Evolutionary conservation across 1,140 invertebrate species (phyloP).

Genomic region (Alviniconcha marisindica): DNA sequence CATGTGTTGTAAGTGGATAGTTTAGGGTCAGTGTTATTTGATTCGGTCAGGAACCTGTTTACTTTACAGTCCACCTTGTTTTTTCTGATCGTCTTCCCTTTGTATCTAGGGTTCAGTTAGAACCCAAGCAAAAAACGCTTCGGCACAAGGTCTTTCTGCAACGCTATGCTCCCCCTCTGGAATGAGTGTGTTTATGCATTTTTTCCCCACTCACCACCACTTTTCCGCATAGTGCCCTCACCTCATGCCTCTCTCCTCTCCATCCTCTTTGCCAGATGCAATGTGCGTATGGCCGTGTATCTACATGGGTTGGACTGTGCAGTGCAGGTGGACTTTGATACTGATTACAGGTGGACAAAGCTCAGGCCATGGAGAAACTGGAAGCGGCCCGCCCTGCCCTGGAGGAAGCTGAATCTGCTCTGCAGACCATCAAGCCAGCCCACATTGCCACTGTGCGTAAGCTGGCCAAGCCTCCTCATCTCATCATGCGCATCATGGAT

Average conservation of each 20-base stretch:
- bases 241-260: not conserved
- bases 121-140: too few species aligned
- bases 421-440: conserved; percentile 95
- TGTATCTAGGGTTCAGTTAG: too few species aligned
- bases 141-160: too few species aligned
- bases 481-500: conserved; percentile 99
- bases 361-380: conserved; percentile 91
- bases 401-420: conserved; percentile 94
- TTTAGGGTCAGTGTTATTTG: too few species aligned
- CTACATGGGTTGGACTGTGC: too few species aligned
- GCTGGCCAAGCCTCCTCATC: conserved; percentile 94
- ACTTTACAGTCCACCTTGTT: too few species aligned
- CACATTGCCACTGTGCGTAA: conserved; percentile 93
- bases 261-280: not conserved
- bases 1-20: too few species aligned
- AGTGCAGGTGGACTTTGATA: too few species aligned
- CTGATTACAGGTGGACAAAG: conserved; percentile 84
- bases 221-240: not conserved
- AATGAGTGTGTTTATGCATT: too few species aligned
- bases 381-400: conserved; percentile 94
- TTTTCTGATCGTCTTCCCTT: too few species aligned
- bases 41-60: too few species aligned
- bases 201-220: not conserved
- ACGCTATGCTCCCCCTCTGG: too few species aligned
- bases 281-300: not conserved